phyloP scores from a whole-genome alignment of 2,888 invertebrate genomes.

The Cryptophagus acutangulus region DNA sequence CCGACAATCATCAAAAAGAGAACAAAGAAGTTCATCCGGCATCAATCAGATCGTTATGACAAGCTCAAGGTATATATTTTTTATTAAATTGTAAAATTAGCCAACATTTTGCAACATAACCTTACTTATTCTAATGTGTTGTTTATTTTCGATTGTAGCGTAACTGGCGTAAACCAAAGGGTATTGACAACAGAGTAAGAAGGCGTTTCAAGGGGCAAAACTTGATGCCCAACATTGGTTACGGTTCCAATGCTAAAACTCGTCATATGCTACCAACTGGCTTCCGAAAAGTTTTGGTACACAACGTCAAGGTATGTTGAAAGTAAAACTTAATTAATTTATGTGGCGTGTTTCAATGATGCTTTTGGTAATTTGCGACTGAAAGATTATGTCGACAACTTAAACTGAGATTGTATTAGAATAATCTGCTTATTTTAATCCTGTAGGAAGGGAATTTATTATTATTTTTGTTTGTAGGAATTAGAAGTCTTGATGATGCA shows the following conservation, averaged over 20 bases:
- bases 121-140: conserved; percentile 8
- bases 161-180: conserved; percentile 99
- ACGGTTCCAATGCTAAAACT: conserved; percentile 91
- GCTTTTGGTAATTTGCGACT: conserved; percentile 48
- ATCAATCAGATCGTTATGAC: conserved; percentile 97
- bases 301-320: conserved; percentile 70
- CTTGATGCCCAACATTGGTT: conserved; percentile 99
- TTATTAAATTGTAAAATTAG: neutral
- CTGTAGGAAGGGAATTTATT: neutral
- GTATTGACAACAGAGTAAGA: conserved; percentile 99
- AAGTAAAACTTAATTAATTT: conserved; percentile 1
- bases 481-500: conserved; percentile 98
- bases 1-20: conserved; percentile 94
- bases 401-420: too few species aligned
- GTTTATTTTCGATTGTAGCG: conserved; percentile 57
- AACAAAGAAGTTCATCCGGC: conserved; percentile 96
- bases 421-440: neutral
- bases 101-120: conserved; percentile 4
- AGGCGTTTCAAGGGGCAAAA: conserved; percentile 99
- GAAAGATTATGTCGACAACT: conserved; percentile 41
- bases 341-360: conserved; percentile 35
- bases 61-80: conserved; percentile 73
- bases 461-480: conserved; percentile 58
- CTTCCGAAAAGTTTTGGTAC: conserved; percentile 91
- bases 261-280: conserved; percentile 97